Evolutionary conservation across 1,140 invertebrate species (phyloP), one percentile per base, ranked within the genome.

Genomic region (Diabrotica virgifera): DNA sequence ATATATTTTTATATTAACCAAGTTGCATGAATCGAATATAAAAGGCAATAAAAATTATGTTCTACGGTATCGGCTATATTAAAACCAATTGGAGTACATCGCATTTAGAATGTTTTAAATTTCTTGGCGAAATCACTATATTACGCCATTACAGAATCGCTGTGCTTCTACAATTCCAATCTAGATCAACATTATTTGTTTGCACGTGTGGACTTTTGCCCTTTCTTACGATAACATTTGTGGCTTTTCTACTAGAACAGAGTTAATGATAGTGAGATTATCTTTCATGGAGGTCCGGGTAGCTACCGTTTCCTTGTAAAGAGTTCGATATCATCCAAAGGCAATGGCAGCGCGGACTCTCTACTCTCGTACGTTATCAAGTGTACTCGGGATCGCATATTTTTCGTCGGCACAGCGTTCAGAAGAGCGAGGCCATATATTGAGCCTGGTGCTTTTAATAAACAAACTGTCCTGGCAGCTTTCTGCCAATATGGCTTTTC

Each of bases 381-480:
- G 36, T 7, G 3, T 8, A 38, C 56, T 36, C 24, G 10, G 51
- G 51, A 35, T 46, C 60, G 52, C 52, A 62, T 52, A 55, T 62
- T 62, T 62, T 59, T 53, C 51, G 60, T 62, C 60, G 60, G 60
- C 60, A 62, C 60, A 53, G 60, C 60, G 52, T 54, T 62, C 60
- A 62, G 60, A 62, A 51, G 52, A 62, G 60, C 52, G 10, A 52
- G 60, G 51, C 60, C 60, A 62, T 62, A 62, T 62, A 62, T 62
- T 62, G 60, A 62, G 60, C 60, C 51, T 40, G 52, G 60, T 62
- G 60, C 60, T 54, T 62, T 54, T 54, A 62, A 62, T 62, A 62
- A 62, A 62, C 60, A 62, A 62, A 62, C 37, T 62, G 52, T 62
- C 60, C 52, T 62, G 60, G 60, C 60, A 62, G 60, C 60, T 62